A percentile compares a stretch with the other conserved stretches of the same genome.
phyloP scores from a whole-genome alignment of 2,113 vertebrate genomes.

The Clarias batrachus region DNA sequence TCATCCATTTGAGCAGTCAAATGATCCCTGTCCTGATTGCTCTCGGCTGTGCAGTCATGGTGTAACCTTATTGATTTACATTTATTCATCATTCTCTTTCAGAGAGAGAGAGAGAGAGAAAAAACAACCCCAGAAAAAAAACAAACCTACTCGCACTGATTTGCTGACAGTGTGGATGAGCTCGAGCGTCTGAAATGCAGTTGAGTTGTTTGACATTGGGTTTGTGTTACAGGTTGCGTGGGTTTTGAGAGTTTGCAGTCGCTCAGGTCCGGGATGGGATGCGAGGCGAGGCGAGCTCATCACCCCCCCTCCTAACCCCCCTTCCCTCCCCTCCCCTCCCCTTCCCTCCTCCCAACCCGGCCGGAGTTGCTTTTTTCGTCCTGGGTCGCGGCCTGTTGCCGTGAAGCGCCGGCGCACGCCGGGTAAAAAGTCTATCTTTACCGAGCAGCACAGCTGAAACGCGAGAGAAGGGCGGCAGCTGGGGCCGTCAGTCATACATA shows the following conservation, averaged over 20 bases:
- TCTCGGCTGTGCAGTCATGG: conserved; percentile 43
- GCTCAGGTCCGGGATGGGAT: conserved; percentile 2
- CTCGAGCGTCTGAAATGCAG: conserved; percentile 19
- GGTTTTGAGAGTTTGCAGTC: conserved; percentile 1
- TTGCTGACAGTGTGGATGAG: conserved; percentile 16
- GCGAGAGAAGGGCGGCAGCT: conserved; percentile 68
- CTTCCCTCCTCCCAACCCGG: no score
- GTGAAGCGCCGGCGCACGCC: conserved; percentile 53
- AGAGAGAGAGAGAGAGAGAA: not conserved
- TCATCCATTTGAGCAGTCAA: conserved; percentile 59
- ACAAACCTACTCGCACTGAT: not conserved
- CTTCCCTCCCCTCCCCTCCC: no score
- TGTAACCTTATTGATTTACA: conserved; percentile 57
- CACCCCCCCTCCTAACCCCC: no score
- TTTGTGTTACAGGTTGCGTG: conserved; percentile 1
- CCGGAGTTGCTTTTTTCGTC: conserved; percentile 74
- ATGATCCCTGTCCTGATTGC: conserved; percentile 60
- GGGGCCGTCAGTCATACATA: conserved; percentile 74
- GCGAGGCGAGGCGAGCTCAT: not conserved
- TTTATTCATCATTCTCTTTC: conserved; percentile 47
- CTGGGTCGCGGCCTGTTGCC: conserved; percentile 76
- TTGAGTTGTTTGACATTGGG: conserved; percentile 31
- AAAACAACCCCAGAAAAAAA: not conserved
- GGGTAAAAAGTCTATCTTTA: conserved; percentile 68
- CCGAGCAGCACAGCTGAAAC: conserved; percentile 72